Conservation (phyloP, 2,797 vertebrate species). For the Dicrostonyx torquatus region DNA sequence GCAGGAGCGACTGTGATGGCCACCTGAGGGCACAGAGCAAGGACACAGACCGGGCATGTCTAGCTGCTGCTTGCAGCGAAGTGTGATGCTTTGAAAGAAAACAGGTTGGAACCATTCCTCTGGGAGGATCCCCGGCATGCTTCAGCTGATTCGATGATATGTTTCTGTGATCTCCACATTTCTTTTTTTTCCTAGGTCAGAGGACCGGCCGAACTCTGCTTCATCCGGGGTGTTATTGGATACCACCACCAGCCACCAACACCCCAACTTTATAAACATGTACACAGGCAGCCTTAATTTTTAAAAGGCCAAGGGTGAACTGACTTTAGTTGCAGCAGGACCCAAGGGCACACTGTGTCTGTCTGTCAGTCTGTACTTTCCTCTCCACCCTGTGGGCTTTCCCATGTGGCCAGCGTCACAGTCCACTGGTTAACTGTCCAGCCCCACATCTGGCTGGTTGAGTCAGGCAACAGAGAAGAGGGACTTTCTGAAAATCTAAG, state of each 20-base stretch:
- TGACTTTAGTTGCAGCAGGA: neutral
- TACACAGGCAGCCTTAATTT: neutral
- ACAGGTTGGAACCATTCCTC: neutral
- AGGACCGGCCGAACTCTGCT: neutral
- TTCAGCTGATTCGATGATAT: neutral
- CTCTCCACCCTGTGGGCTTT: fast-evolving
- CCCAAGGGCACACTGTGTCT: neutral
- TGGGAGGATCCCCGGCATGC: neutral
- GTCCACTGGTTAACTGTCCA: neutral
- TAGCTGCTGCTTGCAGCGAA: fast-evolving
- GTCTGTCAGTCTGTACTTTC: neutral
- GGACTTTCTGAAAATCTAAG: neutral
- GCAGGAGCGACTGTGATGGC: too few relatives aligned
- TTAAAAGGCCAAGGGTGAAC: neutral
- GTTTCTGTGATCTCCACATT: neutral
- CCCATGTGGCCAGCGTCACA: fast-evolving
- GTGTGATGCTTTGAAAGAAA: neutral
- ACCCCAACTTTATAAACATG: neutral
- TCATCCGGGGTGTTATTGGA: neutral
- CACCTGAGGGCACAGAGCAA: neutral
- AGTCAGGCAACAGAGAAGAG: neutral
- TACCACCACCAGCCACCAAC: neutral
- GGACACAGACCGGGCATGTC: neutral
- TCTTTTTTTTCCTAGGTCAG: neutral
- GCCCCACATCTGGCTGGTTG: neutral